phyloP scores from a whole-genome alignment of 2,113 vertebrate species.

The Ptyas mucosa region DNA sequence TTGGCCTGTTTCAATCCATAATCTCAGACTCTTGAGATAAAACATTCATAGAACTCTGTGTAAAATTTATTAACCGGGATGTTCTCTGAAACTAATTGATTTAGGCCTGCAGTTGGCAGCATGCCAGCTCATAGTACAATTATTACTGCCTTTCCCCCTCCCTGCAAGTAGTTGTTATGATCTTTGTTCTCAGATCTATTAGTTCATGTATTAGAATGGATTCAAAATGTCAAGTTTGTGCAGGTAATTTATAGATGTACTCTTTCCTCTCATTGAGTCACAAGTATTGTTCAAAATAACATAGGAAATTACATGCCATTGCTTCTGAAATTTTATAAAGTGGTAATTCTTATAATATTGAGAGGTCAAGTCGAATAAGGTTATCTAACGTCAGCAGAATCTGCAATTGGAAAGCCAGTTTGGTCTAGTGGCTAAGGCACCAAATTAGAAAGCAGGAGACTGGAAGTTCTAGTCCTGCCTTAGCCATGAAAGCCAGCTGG shows the following conservation, averaged over 20 bases:
- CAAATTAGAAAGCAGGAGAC: neutral
- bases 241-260: neutral
- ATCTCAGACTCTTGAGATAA: neutral
- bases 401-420: neutral
- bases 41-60: neutral
- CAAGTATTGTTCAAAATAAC: neutral
- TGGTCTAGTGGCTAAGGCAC: neutral
- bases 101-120: neutral
- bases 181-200: neutral
- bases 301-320: neutral
- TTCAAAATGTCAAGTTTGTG: neutral
- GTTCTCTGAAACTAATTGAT: neutral
- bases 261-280: neutral
- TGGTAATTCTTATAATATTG: neutral
- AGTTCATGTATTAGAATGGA: neutral
- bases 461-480: neutral
- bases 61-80: neutral
- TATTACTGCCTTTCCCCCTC: neutral
- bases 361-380: neutral
- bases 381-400: neutral
- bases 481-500: neutral
- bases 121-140: neutral
- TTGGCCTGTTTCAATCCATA: neutral
- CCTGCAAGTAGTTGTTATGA: neutral
- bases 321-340: neutral